Conservation (phyloP, 2,888 invertebrate species). For the Stenurella melanura region DNA sequence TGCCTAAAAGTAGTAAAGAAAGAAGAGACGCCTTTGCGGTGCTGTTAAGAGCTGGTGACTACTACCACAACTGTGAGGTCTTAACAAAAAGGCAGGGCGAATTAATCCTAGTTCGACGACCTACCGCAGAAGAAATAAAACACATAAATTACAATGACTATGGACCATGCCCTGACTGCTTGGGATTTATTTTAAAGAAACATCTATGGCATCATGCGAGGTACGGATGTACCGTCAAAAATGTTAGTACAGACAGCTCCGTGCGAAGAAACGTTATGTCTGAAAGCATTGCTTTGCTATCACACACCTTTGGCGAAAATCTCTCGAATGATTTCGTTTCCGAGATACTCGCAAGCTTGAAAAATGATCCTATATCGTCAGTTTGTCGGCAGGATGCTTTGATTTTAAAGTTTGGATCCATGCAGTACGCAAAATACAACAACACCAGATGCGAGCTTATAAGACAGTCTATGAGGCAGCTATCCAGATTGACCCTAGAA, state of each 20-base stretch:
- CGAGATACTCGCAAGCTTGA: background rate
- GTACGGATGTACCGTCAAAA: background rate
- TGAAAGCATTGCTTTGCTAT: background rate
- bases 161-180: constrained; percentile 6
- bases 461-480: background rate
- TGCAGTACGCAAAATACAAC: constrained; percentile 11
- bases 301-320: background rate
- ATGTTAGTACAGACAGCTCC: background rate
- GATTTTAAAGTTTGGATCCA: constrained; percentile 3
- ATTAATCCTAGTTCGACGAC: background rate
- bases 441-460: background rate
- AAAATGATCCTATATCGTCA: background rate
- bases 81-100: background rate
- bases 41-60: background rate
- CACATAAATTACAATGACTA: background rate
- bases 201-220: background rate
- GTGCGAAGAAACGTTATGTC: background rate
- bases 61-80: constrained; percentile 14
- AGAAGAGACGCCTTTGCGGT: background rate
- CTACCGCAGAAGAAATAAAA: background rate
- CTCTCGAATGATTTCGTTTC: background rate
- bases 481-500: background rate
- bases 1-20: constrained; percentile 7
- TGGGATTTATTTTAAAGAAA: constrained; percentile 1
- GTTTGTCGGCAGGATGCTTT: background rate